Base-by-base conservation (phyloP, 2,888 invertebrate genomes). In the Drosophila barbarae region DNA sequence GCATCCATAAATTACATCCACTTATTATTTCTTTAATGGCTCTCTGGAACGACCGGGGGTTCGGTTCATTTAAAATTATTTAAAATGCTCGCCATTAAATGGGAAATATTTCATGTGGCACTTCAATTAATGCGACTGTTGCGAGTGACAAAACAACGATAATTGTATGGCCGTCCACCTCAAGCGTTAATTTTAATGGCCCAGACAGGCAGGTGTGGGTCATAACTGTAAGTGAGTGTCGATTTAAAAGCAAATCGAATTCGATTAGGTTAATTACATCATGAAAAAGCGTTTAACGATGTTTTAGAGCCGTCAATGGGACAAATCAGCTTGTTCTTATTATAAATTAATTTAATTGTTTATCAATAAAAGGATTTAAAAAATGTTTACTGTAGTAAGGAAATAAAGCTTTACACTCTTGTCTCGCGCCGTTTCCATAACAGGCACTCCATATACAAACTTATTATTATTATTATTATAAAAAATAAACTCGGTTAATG, bases 1-100 rank as follows among this genome's bases (percentile, higher is more conserved):
- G 46, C 13, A 41, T 54, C 32, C 71, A 77, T 83, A 83, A 83
- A 77, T 78, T 64, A 72, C 67, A 50, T 53, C 54, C 28, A 70
- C 68, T 57, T 63, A 70, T 59, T 53, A 52, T 74, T 56, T 55
- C 74, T 78, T 73, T 69, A 76, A 78, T 76, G 68, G 58, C 64
- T 12, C 44, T 50, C 44, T 15, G 69, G n/a, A 52, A 67, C 41
- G 58, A 35, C 32, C 51, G n/a, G 53, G n/a, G 47, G 51, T 30
- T 72, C 65, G 66, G 67, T 74, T 80, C 57, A 74, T 77, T 77
- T 66, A 41, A 57, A 67, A 66, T 66, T 66, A 58, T 61, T 72
- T 76, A 63, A 71, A 67, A 67, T 67, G 44, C 61, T 57, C 38
- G 23, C 42, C 66, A 55, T 66, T 54, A 55, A 66, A 50, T 55